Evolutionary conservation across 2,888 invertebrate genomes (phyloP).

Genomic region (Hyles lineata): DNA sequence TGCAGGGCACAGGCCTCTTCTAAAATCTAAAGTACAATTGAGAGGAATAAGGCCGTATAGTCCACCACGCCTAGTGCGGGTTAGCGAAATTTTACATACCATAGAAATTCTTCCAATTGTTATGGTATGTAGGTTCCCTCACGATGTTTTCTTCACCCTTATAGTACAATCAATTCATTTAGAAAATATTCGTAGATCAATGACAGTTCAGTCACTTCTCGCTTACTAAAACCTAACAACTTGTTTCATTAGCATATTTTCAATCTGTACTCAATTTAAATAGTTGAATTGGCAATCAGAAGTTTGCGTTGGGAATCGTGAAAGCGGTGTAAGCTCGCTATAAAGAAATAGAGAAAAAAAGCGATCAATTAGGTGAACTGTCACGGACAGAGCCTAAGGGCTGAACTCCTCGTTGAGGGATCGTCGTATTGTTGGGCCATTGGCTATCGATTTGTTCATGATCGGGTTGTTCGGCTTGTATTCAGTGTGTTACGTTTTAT

Average conservation of each 20-base stretch:
- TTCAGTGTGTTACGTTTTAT: neutral
- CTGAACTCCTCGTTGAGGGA: constrained; percentile 35
- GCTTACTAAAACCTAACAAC: neutral
- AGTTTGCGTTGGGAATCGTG: constrained; percentile 51
- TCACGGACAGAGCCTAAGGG: constrained; percentile 67
- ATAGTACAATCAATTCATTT: too few relatives aligned
- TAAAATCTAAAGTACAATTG: too few relatives aligned
- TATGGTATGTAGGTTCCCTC: too few relatives aligned
- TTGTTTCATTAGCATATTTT: constrained; percentile 59
- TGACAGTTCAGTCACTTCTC: too few relatives aligned
- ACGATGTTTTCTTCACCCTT: too few relatives aligned
- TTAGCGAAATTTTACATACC: too few relatives aligned
- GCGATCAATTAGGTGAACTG: constrained; percentile 81
- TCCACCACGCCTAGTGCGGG: too few relatives aligned
- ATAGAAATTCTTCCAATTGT: too few relatives aligned
- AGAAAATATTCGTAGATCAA: too few relatives aligned
- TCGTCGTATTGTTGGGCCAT: constrained; percentile 5
- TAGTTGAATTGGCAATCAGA: constrained; percentile 69
- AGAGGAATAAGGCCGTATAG: too few relatives aligned
- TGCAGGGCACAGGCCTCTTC: too few relatives aligned
- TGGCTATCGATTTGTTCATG: constrained; percentile 18
- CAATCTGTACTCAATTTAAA: constrained; percentile 57
- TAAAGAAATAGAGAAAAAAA: constrained; percentile 55
- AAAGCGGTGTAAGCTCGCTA: constrained; percentile 35
- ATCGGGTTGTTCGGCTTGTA: constrained; percentile 7